Evolutionary conservation across 2,888 invertebrate genomes (phyloP), one percentile per base, ranked within the genome.

Genomic region (Steinernema hermaphroditum): DNA sequence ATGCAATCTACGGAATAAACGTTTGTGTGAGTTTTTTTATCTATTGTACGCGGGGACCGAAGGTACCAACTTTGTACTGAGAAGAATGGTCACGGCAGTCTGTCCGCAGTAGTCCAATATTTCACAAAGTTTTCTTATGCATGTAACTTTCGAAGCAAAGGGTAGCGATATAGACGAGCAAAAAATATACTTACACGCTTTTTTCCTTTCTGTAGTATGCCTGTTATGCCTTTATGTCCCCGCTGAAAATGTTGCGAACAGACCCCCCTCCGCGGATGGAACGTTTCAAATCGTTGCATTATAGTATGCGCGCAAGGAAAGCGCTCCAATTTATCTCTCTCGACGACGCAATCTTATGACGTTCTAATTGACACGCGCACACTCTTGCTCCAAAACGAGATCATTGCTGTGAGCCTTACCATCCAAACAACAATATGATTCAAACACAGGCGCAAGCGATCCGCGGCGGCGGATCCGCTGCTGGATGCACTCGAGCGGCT

Each of bases 321-420:
- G 62, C 27, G 62, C 32, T 62, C 62, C 62, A 29, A 62, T 62
- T 46, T 62, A 62, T 62, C 62, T 19, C 34, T 22, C 54, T 9
- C 62, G 62, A 29, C 16, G 27, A 32, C 62, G 62, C 32, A 62
- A 62, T 62, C 50, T 50, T 62, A 62, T 62, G 62, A 32, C 32
- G 32, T 62, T 32, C 62, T 27, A 29, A 62, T 32, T 62, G 22
- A 27, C 14, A 22, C 2, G 32, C 62, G 29, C 16, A 32, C 32
- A 32, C 62, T 62, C 62, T 22, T 29, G 62, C 62, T 14, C 27
- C 54, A 8, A 12, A 22, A 62, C 32, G 22, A 62, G 27, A 62
- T 32, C 62, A 8, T 16, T 32, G 16, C 12, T 1, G 29, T 32
- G 62, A 27, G 12, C 37, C n/a, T n/a, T n/a, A n/a, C n/a, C n/a